These are phyloP conservation scores for Telmatochromis sp. DNA, from an alignment of 2,113 vertebrate genomes.

Conservation along the genomic window DNA sequence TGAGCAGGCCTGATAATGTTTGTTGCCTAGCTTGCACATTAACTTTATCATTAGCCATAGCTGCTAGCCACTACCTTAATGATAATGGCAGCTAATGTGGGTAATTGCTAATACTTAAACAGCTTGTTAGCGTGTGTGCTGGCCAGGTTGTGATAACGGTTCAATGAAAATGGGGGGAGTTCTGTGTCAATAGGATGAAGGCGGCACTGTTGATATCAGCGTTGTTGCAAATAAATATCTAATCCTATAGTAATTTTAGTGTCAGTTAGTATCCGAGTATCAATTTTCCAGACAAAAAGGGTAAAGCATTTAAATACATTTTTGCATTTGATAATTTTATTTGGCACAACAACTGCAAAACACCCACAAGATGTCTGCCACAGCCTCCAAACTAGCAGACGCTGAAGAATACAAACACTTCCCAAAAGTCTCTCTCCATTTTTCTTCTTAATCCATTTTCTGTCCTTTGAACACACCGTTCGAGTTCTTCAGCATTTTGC, in stretches of 20 bases:
- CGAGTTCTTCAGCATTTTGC: neutral
- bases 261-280: neutral
- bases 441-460: neutral
- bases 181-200: neutral
- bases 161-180: neutral
- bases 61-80: neutral
- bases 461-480: neutral
- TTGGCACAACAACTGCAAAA: neutral
- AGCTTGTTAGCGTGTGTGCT: neutral
- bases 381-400: neutral
- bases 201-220: neutral
- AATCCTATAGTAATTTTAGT: neutral
- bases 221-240: neutral
- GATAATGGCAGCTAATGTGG: neutral
- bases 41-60: neutral
- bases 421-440: neutral
- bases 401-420: neutral
- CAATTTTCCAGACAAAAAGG: neutral
- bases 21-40: neutral
- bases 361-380: neutral
- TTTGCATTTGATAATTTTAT: neutral
- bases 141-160: neutral
- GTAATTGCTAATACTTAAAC: neutral
- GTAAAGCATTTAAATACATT: neutral
- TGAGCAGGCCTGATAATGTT: neutral